phyloP scores from a whole-genome alignment of 2,888 invertebrate species.

The Atethmia centrago region DNA sequence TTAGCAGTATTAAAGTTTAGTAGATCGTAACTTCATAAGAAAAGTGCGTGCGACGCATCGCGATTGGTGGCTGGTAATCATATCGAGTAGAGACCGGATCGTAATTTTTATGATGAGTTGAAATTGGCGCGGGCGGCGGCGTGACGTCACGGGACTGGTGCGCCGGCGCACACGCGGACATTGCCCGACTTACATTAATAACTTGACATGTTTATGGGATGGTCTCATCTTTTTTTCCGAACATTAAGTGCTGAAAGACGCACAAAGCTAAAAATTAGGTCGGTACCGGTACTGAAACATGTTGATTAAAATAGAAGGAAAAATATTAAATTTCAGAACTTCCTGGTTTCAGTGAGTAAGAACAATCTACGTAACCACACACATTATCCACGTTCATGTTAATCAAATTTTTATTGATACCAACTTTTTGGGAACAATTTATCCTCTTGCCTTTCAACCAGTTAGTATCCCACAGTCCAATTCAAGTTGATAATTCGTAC shows the following conservation, averaged over 20 bases:
- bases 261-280: constrained; percentile 23
- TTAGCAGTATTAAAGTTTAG: constrained; percentile 44
- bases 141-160: constrained; percentile 75
- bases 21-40: constrained; percentile 44
- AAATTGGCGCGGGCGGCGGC: constrained; percentile 73
- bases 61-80: constrained; percentile 66
- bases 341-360: constrained; percentile 25
- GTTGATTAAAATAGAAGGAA: constrained; percentile 24
- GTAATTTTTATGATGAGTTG: constrained; percentile 77
- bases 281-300: constrained; percentile 10
- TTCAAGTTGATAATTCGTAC: constrained; percentile 49
- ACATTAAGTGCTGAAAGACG: constrained; percentile 32
- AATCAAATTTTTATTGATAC: constrained; percentile 1
- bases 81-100: constrained; percentile 77
- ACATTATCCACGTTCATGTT: not conserved
- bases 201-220: constrained; percentile 64
- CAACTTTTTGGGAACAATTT: not conserved
- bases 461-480: constrained; percentile 52
- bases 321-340: constrained; percentile 15
- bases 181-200: constrained; percentile 69
- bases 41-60: constrained; percentile 49
- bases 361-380: not conserved
- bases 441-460: constrained; percentile 10
- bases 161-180: constrained; percentile 61
- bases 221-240: constrained; percentile 45